phyloP scores from a whole-genome alignment of 2,888 invertebrate genomes.

The Amaurobius ferox region DNA sequence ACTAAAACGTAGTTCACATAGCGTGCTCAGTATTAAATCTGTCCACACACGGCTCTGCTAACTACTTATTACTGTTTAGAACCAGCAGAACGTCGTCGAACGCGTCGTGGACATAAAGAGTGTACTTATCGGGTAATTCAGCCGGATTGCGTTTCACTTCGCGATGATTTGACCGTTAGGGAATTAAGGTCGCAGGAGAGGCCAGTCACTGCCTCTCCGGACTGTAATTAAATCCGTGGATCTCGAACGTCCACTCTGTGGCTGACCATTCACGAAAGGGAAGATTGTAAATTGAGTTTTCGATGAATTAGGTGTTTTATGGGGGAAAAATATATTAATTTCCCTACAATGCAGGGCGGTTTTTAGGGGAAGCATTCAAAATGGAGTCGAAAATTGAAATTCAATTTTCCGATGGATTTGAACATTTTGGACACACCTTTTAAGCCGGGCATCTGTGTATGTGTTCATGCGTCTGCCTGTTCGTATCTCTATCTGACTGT shows the following conservation, averaged over 20 bases:
- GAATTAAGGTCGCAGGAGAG: slow-evolving; percentile 11
- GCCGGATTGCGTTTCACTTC: slow-evolving; percentile 52
- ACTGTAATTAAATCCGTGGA: slow-evolving; percentile 63
- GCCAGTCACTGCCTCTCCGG: slow-evolving; percentile 61
- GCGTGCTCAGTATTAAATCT: not conserved
- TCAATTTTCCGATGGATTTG: too few species aligned
- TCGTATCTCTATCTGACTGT: too few species aligned
- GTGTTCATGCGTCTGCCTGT: too few species aligned
- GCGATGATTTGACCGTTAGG: slow-evolving; percentile 49
- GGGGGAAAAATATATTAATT: too few species aligned
- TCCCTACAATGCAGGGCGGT: too few species aligned
- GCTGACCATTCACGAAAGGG: slow-evolving; percentile 57
- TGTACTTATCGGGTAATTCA: slow-evolving; percentile 49
- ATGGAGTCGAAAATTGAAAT: too few species aligned
- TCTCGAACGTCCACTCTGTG: slow-evolving; percentile 64
- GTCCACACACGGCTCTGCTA: not conserved
- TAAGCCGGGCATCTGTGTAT: too few species aligned
- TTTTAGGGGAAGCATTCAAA: too few species aligned
- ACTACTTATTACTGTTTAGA: slow-evolving; percentile 43
- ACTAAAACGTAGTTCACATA: not conserved
- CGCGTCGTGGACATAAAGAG: slow-evolving; percentile 44
- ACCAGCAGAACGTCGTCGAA: slow-evolving; percentile 24
- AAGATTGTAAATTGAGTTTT: not conserved
- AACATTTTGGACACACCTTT: too few species aligned
- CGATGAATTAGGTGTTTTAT: too few species aligned